Evolutionary conservation across 2,113 vertebrate genomes (phyloP), one percentile per base, ranked within the genome.

Genomic region (Pimephales promelas): DNA sequence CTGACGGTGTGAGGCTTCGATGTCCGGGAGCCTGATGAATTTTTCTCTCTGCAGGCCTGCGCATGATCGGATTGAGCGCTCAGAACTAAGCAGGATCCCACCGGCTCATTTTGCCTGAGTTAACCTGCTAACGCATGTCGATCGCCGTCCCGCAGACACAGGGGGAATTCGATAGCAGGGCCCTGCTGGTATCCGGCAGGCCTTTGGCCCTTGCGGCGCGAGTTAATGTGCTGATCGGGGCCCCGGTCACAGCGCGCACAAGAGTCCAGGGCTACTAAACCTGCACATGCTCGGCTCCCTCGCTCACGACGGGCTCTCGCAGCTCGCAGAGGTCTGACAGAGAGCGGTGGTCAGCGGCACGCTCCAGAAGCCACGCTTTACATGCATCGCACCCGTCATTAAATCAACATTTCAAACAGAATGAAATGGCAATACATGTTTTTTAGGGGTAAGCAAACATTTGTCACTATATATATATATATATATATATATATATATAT

Each of bases 31-130:
- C 71, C 92, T 92, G 95, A 95, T 94, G 91, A 96, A 97, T 95
- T 95, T 54, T 94, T 93, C 94, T 92, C 93, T 86, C 92, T 92
- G 94, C 92, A 91, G 94, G 91, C 86, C 68, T 88, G 91, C 87
- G 93, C 92, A 94, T 95, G 95, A 97, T 89, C 93, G 92, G 95
- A 97, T 94, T 89, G 93, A 94, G 93, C 88, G 88, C 88, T 87
- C 89, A 81, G 40, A 89, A 76, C 77, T 56, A 78, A 64, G 91
- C 91, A 91, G 92, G 91, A 93, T 94, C 91, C 92, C 83, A 86
- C 93, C 87, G 91, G 95, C 95, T 96, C 94, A 91, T 96, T 96
- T 97, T 95, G 94, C 94, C 93, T 91, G 62, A 71, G 92, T 93
- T 96, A 95, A 94, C 92, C 71, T 83, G 84, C 84, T 88, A 88